phyloP scores from a whole-genome alignment of 2,113 vertebrate genomes.

The Cranoglanis bouderius region DNA sequence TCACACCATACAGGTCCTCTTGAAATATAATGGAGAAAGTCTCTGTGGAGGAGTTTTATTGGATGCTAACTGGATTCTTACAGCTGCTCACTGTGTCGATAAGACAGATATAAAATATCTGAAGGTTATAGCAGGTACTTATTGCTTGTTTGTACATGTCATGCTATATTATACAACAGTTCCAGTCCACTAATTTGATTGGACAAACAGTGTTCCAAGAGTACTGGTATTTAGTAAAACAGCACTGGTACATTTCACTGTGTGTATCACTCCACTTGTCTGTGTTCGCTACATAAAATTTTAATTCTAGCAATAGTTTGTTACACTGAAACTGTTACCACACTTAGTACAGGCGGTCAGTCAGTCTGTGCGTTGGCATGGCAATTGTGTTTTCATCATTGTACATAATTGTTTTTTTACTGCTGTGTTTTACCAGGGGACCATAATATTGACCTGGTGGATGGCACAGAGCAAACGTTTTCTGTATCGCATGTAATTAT shows the following conservation, averaged over 20 bases:
- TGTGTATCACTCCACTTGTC: too few relatives aligned
- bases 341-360: too few relatives aligned
- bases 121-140: conserved; percentile 77
- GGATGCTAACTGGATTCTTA: conserved; percentile 77
- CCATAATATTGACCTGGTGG: conserved; percentile 65
- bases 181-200: too few relatives aligned
- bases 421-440: conserved; percentile 71
- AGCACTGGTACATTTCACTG: too few relatives aligned
- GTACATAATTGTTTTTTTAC: background rate
- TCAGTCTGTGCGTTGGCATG: too few relatives aligned
- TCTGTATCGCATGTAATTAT: conserved; percentile 43
- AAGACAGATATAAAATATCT: conserved; percentile 44
- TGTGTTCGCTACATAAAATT: too few relatives aligned
- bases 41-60: conserved; percentile 83
- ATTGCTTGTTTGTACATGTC: background rate
- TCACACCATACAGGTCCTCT: conserved; percentile 71
- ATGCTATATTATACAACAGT: conserved; percentile 47
- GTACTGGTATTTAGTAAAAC: too few relatives aligned
- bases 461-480: conserved; percentile 73
- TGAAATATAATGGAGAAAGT: conserved; percentile 59
- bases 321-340: too few relatives aligned
- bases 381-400: background rate
- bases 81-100: conserved; percentile 86
- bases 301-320: too few relatives aligned
- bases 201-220: too few relatives aligned